Evolutionary conservation across 2,113 vertebrate genomes (phyloP).

Genomic region (Orycteropus afer): DNA sequence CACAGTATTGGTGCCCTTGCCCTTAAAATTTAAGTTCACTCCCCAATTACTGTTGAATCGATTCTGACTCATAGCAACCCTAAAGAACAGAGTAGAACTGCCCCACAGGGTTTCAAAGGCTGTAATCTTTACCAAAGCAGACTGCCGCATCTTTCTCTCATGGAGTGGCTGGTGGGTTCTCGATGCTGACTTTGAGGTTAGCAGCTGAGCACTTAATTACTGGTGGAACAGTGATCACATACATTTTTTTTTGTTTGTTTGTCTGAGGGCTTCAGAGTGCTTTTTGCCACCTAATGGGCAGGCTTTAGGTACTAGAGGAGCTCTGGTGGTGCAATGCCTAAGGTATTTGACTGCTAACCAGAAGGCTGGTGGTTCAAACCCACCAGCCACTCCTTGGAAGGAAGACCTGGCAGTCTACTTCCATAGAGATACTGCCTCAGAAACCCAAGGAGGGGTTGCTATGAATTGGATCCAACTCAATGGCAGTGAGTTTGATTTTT

Average conservation of each 20-base stretch:
- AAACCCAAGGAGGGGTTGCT: too few species aligned
- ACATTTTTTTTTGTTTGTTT: background rate
- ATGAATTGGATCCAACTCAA: too few species aligned
- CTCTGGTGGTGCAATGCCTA: too few species aligned
- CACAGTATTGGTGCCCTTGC: background rate
- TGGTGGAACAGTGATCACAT: background rate
- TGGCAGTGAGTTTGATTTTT: too few species aligned
- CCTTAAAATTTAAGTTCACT: background rate
- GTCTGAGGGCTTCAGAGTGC: background rate
- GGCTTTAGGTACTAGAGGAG: background rate
- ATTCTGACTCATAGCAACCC: background rate
- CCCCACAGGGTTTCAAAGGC: background rate
- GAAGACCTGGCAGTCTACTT: too few species aligned
- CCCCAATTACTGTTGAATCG: background rate
- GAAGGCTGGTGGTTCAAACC: too few species aligned
- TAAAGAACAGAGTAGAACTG: background rate
- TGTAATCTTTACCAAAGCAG: background rate
- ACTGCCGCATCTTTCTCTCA: background rate
- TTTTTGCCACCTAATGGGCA: background rate
- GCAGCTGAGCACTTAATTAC: background rate
- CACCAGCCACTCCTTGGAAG: too few species aligned
- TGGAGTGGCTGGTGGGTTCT: background rate
- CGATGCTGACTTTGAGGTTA: background rate
- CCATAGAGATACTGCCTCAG: too few species aligned
- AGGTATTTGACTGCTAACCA: too few species aligned